Evolutionary conservation across 2,888 invertebrate genomes (phyloP), one percentile per base, ranked within the genome.

Genomic region (Eretmocerus hayati): DNA sequence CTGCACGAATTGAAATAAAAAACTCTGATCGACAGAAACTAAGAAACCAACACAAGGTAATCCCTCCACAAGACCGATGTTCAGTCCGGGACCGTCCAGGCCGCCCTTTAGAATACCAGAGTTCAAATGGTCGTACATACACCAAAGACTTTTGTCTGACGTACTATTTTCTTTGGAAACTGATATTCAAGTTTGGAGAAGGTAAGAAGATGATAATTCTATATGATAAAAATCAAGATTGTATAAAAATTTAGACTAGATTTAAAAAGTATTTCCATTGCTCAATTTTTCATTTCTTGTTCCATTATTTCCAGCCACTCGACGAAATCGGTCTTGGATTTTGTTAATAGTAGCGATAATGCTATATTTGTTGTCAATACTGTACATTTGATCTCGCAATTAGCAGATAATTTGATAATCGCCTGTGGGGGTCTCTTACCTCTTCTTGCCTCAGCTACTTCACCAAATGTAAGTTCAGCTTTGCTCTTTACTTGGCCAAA

Each of bases 281-380:
- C 26, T 26, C 26, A 26, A 9, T n/a, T n/a, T n/a, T n/a, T n/a
- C n/a, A n/a, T n/a, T n/a, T n/a, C n/a, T n/a, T n/a, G n/a, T n/a
- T n/a, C n/a, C n/a, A 26, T 26, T 26, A 52, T 40, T 73, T 75
- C 22, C 67, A 94, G 93, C 71, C 94, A 95, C 69, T 92, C 93
- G 2, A 94, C 93, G 6, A 95, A 95, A 72, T 93, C 93, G 30
- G 93, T 97, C 58, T 81, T 97, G 64, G 96, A 97, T 75, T 94
- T 95, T 76, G 96, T 97, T 58, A 97, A 97, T 76, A 91, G 93
- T 74, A 88, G 91, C 67, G 97, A 97, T 74, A 96, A 97, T 73
- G 94, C 94, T 20, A 93, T 99, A 61, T 99, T 99, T 74, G 97
- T 99, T 50, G 95, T 97, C 55, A 99, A 99, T 74, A 95, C 97